These are phyloP conservation scores for Hirtodrosophila cameraria DNA, from an alignment of 2,888 invertebrate species.

Conservation along the genomic window DNA sequence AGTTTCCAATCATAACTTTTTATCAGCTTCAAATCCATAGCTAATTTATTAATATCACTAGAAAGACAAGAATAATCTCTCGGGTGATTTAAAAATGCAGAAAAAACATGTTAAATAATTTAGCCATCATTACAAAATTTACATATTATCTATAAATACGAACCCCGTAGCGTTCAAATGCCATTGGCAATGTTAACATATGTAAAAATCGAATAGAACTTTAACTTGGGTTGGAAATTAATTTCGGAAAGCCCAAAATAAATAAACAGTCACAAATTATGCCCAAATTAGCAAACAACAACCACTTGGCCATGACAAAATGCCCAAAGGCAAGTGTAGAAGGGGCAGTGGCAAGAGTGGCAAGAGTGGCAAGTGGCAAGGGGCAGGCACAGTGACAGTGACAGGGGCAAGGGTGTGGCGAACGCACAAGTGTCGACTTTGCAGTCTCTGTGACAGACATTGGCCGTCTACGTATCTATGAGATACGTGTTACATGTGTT, in stretches of 20 bases:
- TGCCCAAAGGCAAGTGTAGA: conserved; percentile 8
- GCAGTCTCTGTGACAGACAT: conserved; percentile 37
- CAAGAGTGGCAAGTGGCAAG: no score
- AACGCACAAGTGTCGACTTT: conserved; percentile 53
- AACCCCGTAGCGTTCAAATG: conserved; percentile 19
- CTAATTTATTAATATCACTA: conserved; percentile 6
- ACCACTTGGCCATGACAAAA: conserved; percentile 60
- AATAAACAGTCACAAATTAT: conserved; percentile 81
- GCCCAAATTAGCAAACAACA: conserved; percentile 81
- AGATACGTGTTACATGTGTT: conserved; percentile 76
- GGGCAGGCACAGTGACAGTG: background rate
- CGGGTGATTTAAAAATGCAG: conserved; percentile 17
- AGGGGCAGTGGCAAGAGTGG: background rate
- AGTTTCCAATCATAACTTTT: background rate
- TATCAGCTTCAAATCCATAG: background rate
- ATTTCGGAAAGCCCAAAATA: conserved; percentile 67
- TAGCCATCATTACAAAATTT: conserved; percentile 47
- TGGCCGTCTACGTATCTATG: conserved; percentile 60
- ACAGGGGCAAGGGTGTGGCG: no score
- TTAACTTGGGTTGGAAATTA: conserved; percentile 66
- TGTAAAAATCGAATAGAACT: conserved; percentile 70
- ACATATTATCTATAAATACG: conserved; percentile 11
- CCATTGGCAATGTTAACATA: conserved; percentile 74
- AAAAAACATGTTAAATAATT: conserved; percentile 54
- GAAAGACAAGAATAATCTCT: conserved; percentile 11